phyloP scores from a whole-genome alignment of 1,140 invertebrate genomes.

The Plodia interpunctella region DNA sequence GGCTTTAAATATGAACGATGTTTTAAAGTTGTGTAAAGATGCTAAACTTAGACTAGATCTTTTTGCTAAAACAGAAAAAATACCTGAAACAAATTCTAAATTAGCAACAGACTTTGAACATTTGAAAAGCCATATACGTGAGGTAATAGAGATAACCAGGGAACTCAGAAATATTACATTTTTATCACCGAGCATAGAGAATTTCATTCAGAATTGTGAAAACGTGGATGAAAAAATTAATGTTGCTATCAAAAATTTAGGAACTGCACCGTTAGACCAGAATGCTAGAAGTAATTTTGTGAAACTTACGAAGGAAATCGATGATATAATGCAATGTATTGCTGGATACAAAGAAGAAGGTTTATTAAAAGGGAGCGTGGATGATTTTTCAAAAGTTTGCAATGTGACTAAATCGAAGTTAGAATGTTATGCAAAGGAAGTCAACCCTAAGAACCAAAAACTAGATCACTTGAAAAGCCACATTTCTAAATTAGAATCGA shows the following conservation, averaged over 20 bases:
- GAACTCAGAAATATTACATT: slow-evolving; percentile 20
- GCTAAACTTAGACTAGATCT: slow-evolving; percentile 23
- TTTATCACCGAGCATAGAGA: slow-evolving; percentile 22
- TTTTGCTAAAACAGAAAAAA: not conserved
- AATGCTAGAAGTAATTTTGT: slow-evolving; percentile 14
- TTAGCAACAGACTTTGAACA: slow-evolving; percentile 19
- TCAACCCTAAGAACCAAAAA: slow-evolving; percentile 19
- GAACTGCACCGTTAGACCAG: slow-evolving; percentile 2
- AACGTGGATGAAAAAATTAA: slow-evolving; percentile 23
- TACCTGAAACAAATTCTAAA: slow-evolving; percentile 8
- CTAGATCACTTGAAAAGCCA: slow-evolving; percentile 29
- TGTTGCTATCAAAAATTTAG: slow-evolving; percentile 14
- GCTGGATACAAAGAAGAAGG: slow-evolving; percentile 30
- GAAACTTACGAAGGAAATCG: slow-evolving; percentile 28
- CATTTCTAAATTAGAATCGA: slow-evolving; percentile 24
- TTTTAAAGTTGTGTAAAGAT: slow-evolving; percentile 28
- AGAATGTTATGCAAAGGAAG: slow-evolving; percentile 14
- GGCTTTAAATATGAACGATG: slow-evolving; percentile 24
- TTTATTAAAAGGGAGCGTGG: slow-evolving; percentile 25
- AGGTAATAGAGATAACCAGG: slow-evolving; percentile 25
- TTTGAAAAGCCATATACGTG: slow-evolving; percentile 26
- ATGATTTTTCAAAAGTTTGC: slow-evolving; percentile 37
- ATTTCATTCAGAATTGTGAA: slow-evolving; percentile 28
- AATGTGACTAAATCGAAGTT: slow-evolving; percentile 29
- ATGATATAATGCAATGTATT: slow-evolving; percentile 30